These are phyloP conservation scores for Harpalus rubripes DNA, from an alignment of 2,888 invertebrate species.

Conservation along the genomic window DNA sequence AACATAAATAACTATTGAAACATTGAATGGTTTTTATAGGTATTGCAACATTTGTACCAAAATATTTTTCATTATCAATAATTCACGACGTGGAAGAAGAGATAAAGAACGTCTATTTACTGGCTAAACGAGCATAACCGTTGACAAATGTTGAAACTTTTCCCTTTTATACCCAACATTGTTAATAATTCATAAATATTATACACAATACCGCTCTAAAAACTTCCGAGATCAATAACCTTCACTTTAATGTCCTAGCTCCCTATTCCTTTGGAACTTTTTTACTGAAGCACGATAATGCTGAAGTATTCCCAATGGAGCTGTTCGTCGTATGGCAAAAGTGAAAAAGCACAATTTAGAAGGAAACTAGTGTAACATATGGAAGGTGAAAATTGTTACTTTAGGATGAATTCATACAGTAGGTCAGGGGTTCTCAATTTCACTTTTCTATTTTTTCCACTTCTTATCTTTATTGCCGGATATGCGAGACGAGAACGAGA, in stretches of 20 bases:
- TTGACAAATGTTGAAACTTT: conserved; percentile 6
- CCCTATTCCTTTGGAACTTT: neutral
- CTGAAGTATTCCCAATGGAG: neutral
- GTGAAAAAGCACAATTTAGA: neutral
- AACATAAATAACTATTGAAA: too few species aligned
- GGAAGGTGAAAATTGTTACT: neutral
- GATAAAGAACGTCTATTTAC: neutral
- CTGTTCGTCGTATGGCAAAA: neutral
- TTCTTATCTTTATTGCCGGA: too few species aligned
- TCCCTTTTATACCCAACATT: neutral
- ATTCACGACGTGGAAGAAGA: neutral
- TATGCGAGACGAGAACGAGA: too few species aligned
- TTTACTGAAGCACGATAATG: neutral
- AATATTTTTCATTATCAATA: neutral
- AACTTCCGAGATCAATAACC: conserved; percentile 5
- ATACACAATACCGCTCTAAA: neutral
- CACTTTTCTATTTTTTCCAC: too few species aligned
- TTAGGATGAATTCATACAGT: neutral
- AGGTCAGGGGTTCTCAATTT: too few species aligned
- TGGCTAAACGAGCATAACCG: neutral
- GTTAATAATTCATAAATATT: conserved; percentile 7
- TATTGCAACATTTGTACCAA: neutral
- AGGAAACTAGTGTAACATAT: neutral
- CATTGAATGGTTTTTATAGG: too few species aligned
- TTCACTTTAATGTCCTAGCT: neutral